A percentile compares a stretch with the other conserved stretches of the same genome.
These are phyloP conservation scores for Cosmorhoe ocellata DNA, from an alignment of 2,888 invertebrate genomes.

Conservation along the genomic window DNA sequence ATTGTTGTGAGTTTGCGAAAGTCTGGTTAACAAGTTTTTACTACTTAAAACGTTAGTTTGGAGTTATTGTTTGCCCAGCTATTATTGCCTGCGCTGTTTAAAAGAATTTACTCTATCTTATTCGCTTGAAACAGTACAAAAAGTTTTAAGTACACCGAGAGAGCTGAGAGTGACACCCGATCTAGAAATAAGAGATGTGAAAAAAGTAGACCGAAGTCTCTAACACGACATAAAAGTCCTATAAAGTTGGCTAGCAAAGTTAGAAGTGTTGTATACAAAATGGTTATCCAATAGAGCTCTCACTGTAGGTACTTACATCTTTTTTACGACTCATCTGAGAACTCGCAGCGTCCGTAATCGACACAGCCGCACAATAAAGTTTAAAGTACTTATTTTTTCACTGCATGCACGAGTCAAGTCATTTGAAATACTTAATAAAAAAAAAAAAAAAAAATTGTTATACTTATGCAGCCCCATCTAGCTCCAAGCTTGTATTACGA, in stretches of 20 bases:
- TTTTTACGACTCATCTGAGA: slow-evolving; percentile 56
- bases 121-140: slow-evolving; percentile 3
- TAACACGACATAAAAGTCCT: slow-evolving; percentile 46
- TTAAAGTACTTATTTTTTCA: too few relatives aligned
- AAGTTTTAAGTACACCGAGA: slow-evolving; percentile 14
- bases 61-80: too few relatives aligned
- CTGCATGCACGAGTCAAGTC: too few relatives aligned
- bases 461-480: too few relatives aligned
- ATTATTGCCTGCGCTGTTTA: too few relatives aligned
- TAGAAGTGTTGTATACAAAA: slow-evolving; percentile 57
- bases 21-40: too few relatives aligned
- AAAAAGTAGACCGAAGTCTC: slow-evolving; percentile 38
- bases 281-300: slow-evolving; percentile 63
- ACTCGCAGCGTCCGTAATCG: slow-evolving; percentile 40
- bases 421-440: too few relatives aligned
- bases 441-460: too few relatives aligned
- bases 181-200: slow-evolving; percentile 29
- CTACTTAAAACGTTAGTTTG: too few relatives aligned
- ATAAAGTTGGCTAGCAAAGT: slow-evolving; percentile 47
- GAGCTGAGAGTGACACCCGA: slow-evolving; percentile 10
- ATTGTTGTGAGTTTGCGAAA: too few relatives aligned
- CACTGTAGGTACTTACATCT: slow-evolving; percentile 36
- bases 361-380: slow-evolving; percentile 29
- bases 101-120: not conserved
- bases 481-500: too few relatives aligned